Percentiles rank a stretch among this genome's conserved stretches.
Conservation (phyloP, 2,888 invertebrate species). For the Andrena haemorrhoa region DNA sequence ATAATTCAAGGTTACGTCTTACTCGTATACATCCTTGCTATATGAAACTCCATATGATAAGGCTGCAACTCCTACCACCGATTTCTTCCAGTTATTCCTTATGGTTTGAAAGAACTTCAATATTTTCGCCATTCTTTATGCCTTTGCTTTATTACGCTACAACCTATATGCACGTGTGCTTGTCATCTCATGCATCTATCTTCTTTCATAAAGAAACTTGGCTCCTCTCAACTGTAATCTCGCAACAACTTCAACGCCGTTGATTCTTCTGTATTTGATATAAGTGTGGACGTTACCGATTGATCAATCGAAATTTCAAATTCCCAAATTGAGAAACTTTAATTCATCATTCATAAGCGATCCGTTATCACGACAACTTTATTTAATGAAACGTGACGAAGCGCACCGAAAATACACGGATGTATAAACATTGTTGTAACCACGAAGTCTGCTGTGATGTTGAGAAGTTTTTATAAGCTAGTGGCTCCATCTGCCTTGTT, state of each 20-base stretch:
- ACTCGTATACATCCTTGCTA: constrained; percentile 91
- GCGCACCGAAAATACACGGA: too few species aligned
- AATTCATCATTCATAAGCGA: too few species aligned
- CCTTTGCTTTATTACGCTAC: background rate
- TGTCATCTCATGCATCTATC: background rate
- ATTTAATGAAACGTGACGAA: background rate
- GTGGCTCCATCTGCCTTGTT: too few species aligned
- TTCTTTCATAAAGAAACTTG: background rate
- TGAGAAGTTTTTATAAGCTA: background rate
- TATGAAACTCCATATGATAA: constrained; percentile 90
- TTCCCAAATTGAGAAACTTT: too few species aligned
- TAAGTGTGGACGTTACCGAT: too few species aligned
- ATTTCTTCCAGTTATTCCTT: constrained; percentile 96
- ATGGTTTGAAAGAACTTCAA: constrained; percentile 89
- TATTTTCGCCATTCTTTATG: constrained; percentile 85
- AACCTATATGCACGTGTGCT: constrained; percentile 2
- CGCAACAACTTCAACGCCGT: too few species aligned
- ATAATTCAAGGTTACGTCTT: constrained; percentile 81
- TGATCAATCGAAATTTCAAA: too few species aligned
- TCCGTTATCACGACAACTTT: background rate
- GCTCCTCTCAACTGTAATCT: too few species aligned
- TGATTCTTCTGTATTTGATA: too few species aligned
- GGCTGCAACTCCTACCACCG: constrained; percentile 89
- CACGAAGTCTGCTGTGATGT: background rate
- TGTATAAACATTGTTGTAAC: too few species aligned